Conservation (phyloP, 1,140 invertebrate genomes). For the Wasmannia auropunctata region DNA sequence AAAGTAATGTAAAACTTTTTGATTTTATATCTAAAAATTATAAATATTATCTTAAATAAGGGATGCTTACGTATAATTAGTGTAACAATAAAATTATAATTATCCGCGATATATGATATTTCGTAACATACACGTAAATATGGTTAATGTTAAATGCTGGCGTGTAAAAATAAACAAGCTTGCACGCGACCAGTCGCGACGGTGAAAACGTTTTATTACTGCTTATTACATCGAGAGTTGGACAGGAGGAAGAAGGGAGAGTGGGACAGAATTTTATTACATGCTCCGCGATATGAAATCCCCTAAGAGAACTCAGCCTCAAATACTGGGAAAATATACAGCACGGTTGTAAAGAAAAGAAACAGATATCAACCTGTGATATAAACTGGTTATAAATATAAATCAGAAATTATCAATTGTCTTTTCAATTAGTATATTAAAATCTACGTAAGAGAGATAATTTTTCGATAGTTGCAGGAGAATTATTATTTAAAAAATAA, state of each 20-base stretch:
- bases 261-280: conserved; percentile 26
- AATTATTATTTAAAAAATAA: background rate
- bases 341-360: background rate
- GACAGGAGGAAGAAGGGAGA: background rate
- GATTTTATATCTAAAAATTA: background rate
- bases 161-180: conserved; percentile 1
- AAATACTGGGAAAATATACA: background rate
- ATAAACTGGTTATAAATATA: background rate
- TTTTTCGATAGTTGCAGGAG: background rate
- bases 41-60: conserved; percentile 13
- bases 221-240: background rate
- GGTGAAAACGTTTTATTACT: conserved; percentile 33
- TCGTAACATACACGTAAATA: background rate
- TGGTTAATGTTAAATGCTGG: background rate
- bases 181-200: background rate
- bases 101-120: background rate
- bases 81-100: background rate
- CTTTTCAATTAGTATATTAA: background rate
- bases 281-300: conserved; percentile 16
- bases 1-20: background rate
- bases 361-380: background rate
- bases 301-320: background rate
- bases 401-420: background rate
- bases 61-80: background rate
- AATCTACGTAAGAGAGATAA: background rate